Conservation (phyloP, 2,113 vertebrate species). For the Erythrocercus mccallii region DNA sequence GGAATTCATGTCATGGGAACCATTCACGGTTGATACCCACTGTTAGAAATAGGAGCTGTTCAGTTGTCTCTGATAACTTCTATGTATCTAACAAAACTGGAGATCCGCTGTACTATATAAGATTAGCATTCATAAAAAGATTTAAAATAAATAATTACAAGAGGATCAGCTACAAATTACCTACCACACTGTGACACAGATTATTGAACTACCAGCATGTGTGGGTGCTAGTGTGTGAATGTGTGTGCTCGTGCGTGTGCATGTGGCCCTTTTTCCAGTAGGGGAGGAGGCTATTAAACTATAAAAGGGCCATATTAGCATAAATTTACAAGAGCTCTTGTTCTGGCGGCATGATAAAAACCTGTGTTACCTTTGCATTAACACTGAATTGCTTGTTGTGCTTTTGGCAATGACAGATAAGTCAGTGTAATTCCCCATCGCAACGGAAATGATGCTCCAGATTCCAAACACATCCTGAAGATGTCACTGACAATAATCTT, state of each 20-base stretch:
- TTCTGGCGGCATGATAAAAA: constrained; percentile 87
- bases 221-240: not conserved
- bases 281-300: constrained; percentile 80
- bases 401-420: constrained; percentile 97
- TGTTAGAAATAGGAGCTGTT: not conserved
- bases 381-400: constrained; percentile 90
- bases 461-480: constrained; percentile 89
- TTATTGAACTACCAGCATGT: constrained; percentile 75
- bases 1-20: constrained; percentile 52
- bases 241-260: not conserved
- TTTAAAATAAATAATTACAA: constrained; percentile 91
- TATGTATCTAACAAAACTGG: constrained; percentile 58
- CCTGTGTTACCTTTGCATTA: constrained; percentile 90
- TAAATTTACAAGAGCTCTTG: constrained; percentile 89
- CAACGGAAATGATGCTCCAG: constrained; percentile 87
- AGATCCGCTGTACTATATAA: constrained; percentile 65
- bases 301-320: constrained; percentile 92
- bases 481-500: constrained; percentile 96
- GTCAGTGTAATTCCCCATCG: constrained; percentile 92
- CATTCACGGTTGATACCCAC: not conserved
- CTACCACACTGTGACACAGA: constrained; percentile 84
- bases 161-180: constrained; percentile 90
- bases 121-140: constrained; percentile 87
- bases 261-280: constrained; percentile 58
- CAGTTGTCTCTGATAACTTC: constrained; percentile 27